These are phyloP conservation scores for Psophia crepitans DNA, from an alignment of 2,113 vertebrate genomes.

Conservation along the genomic window DNA sequence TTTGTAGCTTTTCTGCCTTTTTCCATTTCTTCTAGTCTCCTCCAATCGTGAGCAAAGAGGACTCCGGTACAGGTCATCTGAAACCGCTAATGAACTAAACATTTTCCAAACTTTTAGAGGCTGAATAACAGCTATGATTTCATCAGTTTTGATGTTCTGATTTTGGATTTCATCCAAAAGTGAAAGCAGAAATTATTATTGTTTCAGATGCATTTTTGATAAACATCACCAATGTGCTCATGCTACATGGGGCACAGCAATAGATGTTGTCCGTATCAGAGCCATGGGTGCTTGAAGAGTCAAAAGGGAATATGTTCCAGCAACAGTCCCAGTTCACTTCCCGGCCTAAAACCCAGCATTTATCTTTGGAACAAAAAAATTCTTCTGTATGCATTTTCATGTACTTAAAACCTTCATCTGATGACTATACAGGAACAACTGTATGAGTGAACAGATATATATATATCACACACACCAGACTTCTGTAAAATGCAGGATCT, in stretches of 20 bases:
- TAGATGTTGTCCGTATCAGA: not conserved
- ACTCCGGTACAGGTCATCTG: not conserved
- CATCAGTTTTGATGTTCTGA: not conserved
- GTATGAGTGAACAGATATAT: not conserved
- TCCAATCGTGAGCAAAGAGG: not conserved
- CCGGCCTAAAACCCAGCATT: not conserved
- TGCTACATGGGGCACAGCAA: not conserved
- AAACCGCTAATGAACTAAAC: not conserved
- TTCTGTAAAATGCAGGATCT: not conserved
- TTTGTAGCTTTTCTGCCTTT: not conserved
- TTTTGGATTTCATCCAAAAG: not conserved
- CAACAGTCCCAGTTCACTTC: not conserved
- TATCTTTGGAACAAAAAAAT: not conserved
- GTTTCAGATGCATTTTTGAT: not conserved
- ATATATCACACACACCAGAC: not conserved
- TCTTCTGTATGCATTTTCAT: not conserved
- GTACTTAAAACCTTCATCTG: not conserved
- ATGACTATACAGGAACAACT: accelerated
- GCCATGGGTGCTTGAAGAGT: not conserved
- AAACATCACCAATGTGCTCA: not conserved
- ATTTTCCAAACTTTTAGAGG: not conserved
- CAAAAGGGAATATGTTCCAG: not conserved
- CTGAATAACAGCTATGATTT: not conserved
- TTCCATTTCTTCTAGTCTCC: not conserved
- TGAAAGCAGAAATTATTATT: not conserved